phyloP scores from a whole-genome alignment of 2,113 vertebrate species.

The Sebastes schlegelii region DNA sequence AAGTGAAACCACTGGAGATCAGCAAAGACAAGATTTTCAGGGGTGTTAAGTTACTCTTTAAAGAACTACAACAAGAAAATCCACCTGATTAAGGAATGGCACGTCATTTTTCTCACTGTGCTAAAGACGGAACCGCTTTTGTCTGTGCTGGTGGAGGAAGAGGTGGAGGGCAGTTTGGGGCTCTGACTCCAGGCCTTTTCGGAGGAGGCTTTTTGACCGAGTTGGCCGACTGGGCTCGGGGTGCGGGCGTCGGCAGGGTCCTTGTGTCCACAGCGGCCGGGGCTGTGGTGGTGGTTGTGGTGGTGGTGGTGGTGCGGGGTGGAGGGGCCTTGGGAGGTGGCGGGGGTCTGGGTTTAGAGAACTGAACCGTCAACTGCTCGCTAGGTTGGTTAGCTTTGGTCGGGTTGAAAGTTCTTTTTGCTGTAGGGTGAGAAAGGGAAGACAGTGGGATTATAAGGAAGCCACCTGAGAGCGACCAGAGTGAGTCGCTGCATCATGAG shows the following conservation, averaged over 20 bases:
- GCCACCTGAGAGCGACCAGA: neutral
- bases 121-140: slow-evolving; percentile 69
- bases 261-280: neutral
- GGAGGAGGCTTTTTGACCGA: slow-evolving; percentile 57
- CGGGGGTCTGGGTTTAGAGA: slow-evolving; percentile 47
- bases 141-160: slow-evolving; percentile 77
- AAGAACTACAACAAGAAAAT: neutral
- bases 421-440: slow-evolving; percentile 57
- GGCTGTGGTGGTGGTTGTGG: neutral
- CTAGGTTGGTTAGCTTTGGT: slow-evolving; percentile 42
- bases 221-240: neutral
- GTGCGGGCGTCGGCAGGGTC: slow-evolving; percentile 21
- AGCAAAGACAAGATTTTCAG: neutral
- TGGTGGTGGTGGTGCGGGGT: neutral
- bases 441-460: neutral
- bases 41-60: neutral
- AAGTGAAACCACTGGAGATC: neutral
- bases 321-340: slow-evolving; percentile 38
- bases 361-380: slow-evolving; percentile 61
- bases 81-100: neutral
- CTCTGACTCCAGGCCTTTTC: slow-evolving; percentile 70
- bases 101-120: slow-evolving; percentile 47
- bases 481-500: too few species aligned
- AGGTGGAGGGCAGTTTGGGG: slow-evolving; percentile 82
- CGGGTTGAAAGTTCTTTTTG: slow-evolving; percentile 64